Base-by-base conservation (phyloP, 1,140 invertebrate species). In the Panagrolaimus sp. region DNA sequence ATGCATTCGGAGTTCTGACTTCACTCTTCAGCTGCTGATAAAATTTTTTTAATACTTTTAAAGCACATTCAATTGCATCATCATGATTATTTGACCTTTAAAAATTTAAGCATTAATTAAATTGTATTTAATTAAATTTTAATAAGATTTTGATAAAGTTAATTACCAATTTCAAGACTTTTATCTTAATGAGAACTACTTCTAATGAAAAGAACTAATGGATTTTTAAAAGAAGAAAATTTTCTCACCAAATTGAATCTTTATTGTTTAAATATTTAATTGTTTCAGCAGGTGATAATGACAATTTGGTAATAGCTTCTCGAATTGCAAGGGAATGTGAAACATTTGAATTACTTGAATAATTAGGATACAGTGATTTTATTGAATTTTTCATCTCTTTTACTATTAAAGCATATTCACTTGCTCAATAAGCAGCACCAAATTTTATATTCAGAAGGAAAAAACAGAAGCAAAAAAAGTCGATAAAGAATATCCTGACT, bases 11-110 rank as follows among this genome's bases (percentile, higher is more conserved):
- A 21, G 21, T 21, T 17, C 4, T 21, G 0, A 58, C 52, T 58
- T 58, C 52, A 17, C 4, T 28, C 4, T 21, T 28, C 8, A 58
- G 17, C 5, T 58, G 52, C 5, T 28, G 52, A 58, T 58, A 58
- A 58, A 58, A 58, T 4, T 58, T 21, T 58, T 58, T 58, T 28
- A 58, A 58, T 26, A 58, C 52, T 58, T 58, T 58, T 2, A 58
- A 28, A 12, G 52, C 52, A 17, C 21, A 21, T 28, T 26, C 1
- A n/a, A n/a, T 28, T 58, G 52, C 52, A 5, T 21, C 21, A 28
- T 58, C 52, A 12, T 17, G 52, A 26, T 21, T 58, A 12, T 58
- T 12, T 28, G 52, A 58, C 52, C 52, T 58, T 21, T 26, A 58
- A 28, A 58, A 17, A 1, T 12, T 1, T 12, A n/a, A 21, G 4